Conservation (phyloP, 2,113 vertebrate species). For the Syrmaticus mikado region DNA sequence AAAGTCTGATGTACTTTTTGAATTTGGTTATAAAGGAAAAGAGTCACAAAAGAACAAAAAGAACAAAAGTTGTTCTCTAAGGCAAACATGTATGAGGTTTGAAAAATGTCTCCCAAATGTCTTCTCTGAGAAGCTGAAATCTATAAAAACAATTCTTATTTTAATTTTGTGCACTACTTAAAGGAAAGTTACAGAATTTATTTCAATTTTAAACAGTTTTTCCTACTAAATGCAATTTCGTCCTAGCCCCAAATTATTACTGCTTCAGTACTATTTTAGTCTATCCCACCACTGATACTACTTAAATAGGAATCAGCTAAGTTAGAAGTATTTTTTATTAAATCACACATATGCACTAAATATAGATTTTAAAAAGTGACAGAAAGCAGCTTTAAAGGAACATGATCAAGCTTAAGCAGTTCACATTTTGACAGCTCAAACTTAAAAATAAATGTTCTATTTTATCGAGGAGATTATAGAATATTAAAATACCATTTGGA, state of each 20-base stretch:
- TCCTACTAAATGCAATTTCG: not conserved
- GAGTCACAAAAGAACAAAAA: not conserved
- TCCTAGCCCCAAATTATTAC: not conserved
- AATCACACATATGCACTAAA: not conserved
- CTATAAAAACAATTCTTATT: not conserved
- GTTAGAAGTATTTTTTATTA: not conserved
- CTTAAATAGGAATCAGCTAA: not conserved
- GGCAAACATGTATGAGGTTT: not conserved
- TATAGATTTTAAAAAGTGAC: not conserved
- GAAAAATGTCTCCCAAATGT: not conserved
- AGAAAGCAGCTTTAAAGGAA: not conserved
- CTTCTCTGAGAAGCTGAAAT: not conserved
- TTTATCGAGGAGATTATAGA: slow-evolving; percentile 35
- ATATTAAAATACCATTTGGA: not conserved
- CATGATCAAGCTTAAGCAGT: slow-evolving; percentile 3
- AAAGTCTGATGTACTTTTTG: not conserved
- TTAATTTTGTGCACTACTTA: not conserved
- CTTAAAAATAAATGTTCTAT: slow-evolving; percentile 33
- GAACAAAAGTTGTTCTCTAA: not conserved
- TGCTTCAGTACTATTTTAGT: slow-evolving; percentile 1
- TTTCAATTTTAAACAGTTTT: not conserved
- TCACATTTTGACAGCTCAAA: slow-evolving; percentile 6
- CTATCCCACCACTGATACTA: not conserved
- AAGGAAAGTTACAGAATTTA: not conserved
- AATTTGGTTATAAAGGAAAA: not conserved